Evolutionary conservation across 2,797 vertebrate species (phyloP), one percentile per base, ranked within the genome.

Genomic region (Nothura maculosa): DNA sequence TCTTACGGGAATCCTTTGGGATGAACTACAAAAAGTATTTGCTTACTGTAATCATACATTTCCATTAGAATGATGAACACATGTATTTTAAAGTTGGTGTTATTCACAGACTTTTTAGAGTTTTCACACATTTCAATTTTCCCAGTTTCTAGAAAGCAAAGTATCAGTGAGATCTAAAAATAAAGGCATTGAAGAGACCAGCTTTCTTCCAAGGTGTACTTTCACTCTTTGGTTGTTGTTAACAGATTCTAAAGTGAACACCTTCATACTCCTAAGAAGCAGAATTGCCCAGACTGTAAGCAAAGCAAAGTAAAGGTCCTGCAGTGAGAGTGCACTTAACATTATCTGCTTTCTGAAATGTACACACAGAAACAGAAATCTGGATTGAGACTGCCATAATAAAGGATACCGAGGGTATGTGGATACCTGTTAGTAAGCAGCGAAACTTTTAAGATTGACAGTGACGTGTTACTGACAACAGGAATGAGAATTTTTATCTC

Each of bases 401-500:
- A 60, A 95, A 91, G 28, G 55, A 80, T 89, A 91, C 1, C 52
- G 30, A 70, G 85, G 45, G 81, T 38, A 67, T 54, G 77, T 5
- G 85, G 81, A 67, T 84, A 63, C 3, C 18, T 60, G 36, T 74
- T 91, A 87, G 81, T 47, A 40, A 87, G n/a, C 55, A 92, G 43
- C n/a, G 25, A 94, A 97, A 89, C 40, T 22, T 81, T 90, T 72
- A 89, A 74, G 68, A 83, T 93, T 79, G 42, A 24, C 50, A 91
- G 34, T 78, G 57, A 90, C 20, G 67, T 92, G 77, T 70, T 90
- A 24, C 47, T 87, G 80, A 89, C 92, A 94, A 92, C 57, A 85
- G 68, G 62, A 92, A 96, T 60, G 22, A 95, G 68, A 93, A 96
- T 94, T 96, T 90, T 91, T 45, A 61, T 45, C 87, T 40, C 43